Percentiles rank a stretch among this genome's conserved stretches.
Conservation (phyloP, 1,140 invertebrate genomes). For the Drosophila lini region DNA sequence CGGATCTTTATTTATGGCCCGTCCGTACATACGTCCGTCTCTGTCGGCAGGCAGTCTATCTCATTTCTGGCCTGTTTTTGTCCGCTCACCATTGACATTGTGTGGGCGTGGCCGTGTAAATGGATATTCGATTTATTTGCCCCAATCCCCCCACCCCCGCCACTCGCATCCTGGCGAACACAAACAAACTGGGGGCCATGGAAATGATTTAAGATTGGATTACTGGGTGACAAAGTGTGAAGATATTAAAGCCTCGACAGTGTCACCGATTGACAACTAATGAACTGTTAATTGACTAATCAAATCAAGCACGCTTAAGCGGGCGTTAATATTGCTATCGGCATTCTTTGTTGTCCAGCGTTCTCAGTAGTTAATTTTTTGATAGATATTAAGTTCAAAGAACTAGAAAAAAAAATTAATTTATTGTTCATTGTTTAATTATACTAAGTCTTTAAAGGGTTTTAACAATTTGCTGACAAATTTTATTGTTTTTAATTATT, state of each 20-base stretch:
- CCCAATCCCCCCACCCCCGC: slow-evolving; percentile 3
- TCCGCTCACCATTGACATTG: slow-evolving; percentile 55
- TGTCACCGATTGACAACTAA: slow-evolving; percentile 42
- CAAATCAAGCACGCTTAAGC: slow-evolving; percentile 40
- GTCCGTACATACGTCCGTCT: slow-evolving; percentile 13
- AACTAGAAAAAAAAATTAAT: neutral
- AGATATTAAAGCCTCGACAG: slow-evolving; percentile 47
- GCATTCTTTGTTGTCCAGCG: neutral
- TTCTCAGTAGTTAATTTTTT: neutral
- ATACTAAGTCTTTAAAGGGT: neutral
- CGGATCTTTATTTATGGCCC: slow-evolving; percentile 65
- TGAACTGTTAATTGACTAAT: slow-evolving; percentile 62
- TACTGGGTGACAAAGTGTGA: slow-evolving; percentile 56
- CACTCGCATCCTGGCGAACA: slow-evolving; percentile 17
- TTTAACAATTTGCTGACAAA: neutral
- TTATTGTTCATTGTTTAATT: neutral
- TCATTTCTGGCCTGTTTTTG: slow-evolving; percentile 33
- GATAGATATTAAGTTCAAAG: neutral
- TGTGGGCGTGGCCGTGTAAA: slow-evolving; percentile 59
- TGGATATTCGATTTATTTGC: slow-evolving; percentile 61
- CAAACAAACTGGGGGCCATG: slow-evolving; percentile 23
- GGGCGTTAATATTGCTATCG: slow-evolving; percentile 7
- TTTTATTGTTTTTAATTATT: too few species aligned
- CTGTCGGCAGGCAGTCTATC: slow-evolving; percentile 43
- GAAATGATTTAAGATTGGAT: slow-evolving; percentile 61